Evolutionary conservation across 2,888 invertebrate genomes (phyloP).

Genomic region (Drosophila melanocephala): DNA sequence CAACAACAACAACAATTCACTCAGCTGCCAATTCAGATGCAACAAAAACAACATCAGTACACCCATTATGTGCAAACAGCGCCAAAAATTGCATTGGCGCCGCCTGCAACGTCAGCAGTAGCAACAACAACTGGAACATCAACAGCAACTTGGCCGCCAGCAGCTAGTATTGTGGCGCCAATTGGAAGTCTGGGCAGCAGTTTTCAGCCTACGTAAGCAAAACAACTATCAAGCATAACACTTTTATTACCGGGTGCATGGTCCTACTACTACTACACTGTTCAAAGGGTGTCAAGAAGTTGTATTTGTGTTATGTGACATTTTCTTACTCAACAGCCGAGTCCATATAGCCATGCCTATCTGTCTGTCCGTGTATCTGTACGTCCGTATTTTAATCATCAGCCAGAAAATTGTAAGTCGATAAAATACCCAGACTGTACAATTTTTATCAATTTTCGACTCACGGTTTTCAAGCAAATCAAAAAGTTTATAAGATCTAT

Average conservation of each 20-base stretch:
- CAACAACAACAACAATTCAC: conserved; percentile 22
- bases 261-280: not conserved
- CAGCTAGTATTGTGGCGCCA: conserved; percentile 28
- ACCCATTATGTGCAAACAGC: conserved; percentile 42
- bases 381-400: not conserved
- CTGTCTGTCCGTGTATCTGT: not conserved
- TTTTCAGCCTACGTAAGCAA: conserved; percentile 62
- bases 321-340: not conserved
- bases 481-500: not conserved
- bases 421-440: not conserved
- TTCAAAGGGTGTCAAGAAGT: not conserved
- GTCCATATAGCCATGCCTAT: not conserved
- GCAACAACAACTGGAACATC: conserved; percentile 17
- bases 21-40: conserved; percentile 19
- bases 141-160: conserved; percentile 21
- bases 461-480: not conserved
- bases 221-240: conserved; percentile 50
- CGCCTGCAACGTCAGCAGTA: conserved; percentile 28
- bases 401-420: not conserved
- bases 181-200: conserved; percentile 20
- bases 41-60: conserved; percentile 12
- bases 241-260: conserved; percentile 10
- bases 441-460: not conserved
- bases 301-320: not conserved
- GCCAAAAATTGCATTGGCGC: conserved; percentile 51